Evolutionary conservation across 2,888 invertebrate genomes (phyloP), one percentile per base, ranked within the genome.

Genomic region (Ectemnius lituratus): DNA sequence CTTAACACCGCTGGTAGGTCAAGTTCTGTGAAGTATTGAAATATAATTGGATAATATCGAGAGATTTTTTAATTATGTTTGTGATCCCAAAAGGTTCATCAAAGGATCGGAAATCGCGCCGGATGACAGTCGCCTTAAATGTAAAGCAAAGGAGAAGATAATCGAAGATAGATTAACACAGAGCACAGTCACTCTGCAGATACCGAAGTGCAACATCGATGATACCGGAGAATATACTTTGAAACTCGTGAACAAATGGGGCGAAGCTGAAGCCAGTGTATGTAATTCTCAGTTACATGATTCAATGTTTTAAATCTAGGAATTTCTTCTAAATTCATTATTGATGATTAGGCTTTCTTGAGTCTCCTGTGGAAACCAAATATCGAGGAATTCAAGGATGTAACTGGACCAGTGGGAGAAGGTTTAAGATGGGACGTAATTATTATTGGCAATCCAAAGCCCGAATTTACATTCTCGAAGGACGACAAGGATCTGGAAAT

Each of bases 391-490:
- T 93, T 97, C 61, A 94, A 94, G 81, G 96, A 97, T 88, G 92
- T 95, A 59, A 93, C 93, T 27, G 94, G 94, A 1, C 93, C 94
- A 73, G 97, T 97, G 0, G 96, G 94, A 67, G 96, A 97, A 84
- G 93, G 95, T 37, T 94, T 96, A 27, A 94, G 94, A 75, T 95
- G 99, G 89, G 94, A 95, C 83, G 96, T 96, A 47, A 93, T 95
- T 57, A 94, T 99, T 1, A 94, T 95, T 84, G 97, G 98, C 27
- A 97, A 97, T 91, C 99, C 99, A 0, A 94, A 95, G 78, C 97
- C 99, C 1, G 95, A 95, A 80, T 94, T 99, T 1, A 94, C 95
- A 83, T 99, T 98, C 98, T 75, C 78, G 52, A 95, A 94, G 88
- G 94, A 95, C 80, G 94, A 94, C 14, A 92, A 93, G 72, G 92